Conservation (phyloP, 2,113 vertebrate genomes). For the Psettodes erumei region DNA sequence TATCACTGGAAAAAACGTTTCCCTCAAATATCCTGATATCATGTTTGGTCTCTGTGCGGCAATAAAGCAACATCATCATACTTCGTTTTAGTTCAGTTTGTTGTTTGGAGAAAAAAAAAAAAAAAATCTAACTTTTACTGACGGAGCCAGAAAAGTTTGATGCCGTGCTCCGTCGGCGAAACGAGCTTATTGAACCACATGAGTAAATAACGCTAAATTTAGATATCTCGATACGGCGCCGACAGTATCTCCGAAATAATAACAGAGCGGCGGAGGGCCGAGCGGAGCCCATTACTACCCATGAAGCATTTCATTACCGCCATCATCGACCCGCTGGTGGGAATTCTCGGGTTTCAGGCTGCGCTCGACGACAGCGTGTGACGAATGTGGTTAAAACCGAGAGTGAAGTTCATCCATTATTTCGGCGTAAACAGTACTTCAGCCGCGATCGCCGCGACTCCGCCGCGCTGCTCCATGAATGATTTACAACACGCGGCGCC, state of each 20-base stretch:
- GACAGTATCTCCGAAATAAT: constrained; percentile 5
- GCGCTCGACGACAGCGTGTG: constrained; percentile 48
- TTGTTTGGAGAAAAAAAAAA: not conserved
- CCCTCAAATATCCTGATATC: not conserved
- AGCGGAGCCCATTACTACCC: constrained; percentile 36
- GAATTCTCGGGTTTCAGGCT: constrained; percentile 39
- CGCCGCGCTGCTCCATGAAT: constrained; percentile 25
- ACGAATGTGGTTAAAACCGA: constrained; percentile 52
- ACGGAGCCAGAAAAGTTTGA: not conserved
- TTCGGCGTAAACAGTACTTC: constrained; percentile 55
- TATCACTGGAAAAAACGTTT: too few species aligned
- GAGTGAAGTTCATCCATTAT: constrained; percentile 60
- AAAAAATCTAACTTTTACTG: not conserved
- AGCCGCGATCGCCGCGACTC: constrained; percentile 32
- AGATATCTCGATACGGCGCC: not conserved
- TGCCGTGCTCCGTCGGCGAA: not conserved
- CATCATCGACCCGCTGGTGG: constrained; percentile 11
- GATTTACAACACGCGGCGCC: constrained; percentile 35
- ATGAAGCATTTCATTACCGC: constrained; percentile 40
- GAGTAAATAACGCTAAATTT: not conserved
- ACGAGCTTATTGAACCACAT: not conserved
- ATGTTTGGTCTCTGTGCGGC: not conserved
- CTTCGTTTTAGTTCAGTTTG: not conserved
- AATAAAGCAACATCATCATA: not conserved
- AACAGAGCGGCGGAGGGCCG: not conserved